Percentiles rank a stretch among this genome's conserved stretches.
Evolutionary conservation across 2,888 invertebrate genomes (phyloP).

Genomic region (Ennomos erosarius): DNA sequence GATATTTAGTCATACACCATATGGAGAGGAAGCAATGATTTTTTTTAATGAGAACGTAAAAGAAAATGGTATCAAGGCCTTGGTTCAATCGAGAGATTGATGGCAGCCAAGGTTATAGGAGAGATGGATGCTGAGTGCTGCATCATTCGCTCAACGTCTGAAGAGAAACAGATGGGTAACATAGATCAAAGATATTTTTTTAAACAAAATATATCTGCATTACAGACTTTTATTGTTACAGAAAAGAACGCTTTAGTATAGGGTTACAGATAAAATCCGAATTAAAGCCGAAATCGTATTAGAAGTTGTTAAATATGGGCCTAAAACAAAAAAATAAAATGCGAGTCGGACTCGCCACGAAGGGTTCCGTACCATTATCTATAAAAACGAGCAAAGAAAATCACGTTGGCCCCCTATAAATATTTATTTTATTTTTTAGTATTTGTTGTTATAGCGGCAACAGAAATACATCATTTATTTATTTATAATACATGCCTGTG

Average conservation of each 20-base stretch:
- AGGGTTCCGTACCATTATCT: too few relatives aligned
- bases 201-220: conserved; percentile 20
- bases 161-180: conserved; percentile 53
- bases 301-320: too few relatives aligned
- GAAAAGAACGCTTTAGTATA: not conserved
- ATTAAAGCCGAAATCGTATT: too few relatives aligned
- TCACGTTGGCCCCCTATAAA: too few relatives aligned
- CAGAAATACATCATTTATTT: too few relatives aligned
- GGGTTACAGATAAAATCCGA: too few relatives aligned
- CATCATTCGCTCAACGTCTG: conserved; percentile 46
- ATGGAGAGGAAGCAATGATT: conserved; percentile 69
- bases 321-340: too few relatives aligned
- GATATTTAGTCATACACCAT: conserved; percentile 58
- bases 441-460: too few relatives aligned
- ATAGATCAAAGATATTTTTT: conserved; percentile 42
- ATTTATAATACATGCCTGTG: too few relatives aligned
- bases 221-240: conserved; percentile 25
- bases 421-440: too few relatives aligned
- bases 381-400: too few relatives aligned
- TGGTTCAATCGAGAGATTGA: conserved; percentile 51
- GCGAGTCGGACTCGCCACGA: too few relatives aligned
- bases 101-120: conserved; percentile 54
- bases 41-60: conserved; percentile 60
- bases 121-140: conserved; percentile 54
- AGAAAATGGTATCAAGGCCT: conserved; percentile 70